These are phyloP conservation scores for Mesoligia furuncula DNA, from an alignment of 2,888 invertebrate species.

Conservation along the genomic window DNA sequence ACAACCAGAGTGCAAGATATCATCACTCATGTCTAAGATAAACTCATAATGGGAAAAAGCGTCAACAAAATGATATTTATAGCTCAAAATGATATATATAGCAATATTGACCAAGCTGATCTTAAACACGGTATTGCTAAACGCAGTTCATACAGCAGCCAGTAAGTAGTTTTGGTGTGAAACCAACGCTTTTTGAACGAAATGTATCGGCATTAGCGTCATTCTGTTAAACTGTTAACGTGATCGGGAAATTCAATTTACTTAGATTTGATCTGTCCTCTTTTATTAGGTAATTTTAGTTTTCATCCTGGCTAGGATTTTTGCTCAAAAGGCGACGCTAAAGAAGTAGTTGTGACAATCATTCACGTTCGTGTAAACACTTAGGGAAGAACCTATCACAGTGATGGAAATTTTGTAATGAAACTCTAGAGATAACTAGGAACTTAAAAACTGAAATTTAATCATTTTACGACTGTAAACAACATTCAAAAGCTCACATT, in stretches of 20 bases:
- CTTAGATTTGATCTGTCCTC: neutral
- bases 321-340: too few relatives aligned
- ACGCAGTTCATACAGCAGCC: conserved; percentile 24
- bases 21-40: neutral
- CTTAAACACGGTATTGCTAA: conserved; percentile 55
- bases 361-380: neutral
- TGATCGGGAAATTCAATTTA: conserved; percentile 12
- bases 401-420: neutral
- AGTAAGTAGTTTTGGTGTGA: conserved; percentile 29
- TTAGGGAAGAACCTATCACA: neutral
- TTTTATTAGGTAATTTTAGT: neutral
- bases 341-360: neutral
- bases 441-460: neutral
- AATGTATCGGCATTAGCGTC: conserved; percentile 59
- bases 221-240: conserved; percentile 48
- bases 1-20: neutral
- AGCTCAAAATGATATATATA: neutral
- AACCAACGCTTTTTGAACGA: conserved; percentile 34
- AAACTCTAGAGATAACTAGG: neutral
- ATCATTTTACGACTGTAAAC: neutral
- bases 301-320: neutral
- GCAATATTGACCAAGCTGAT: conserved; percentile 41
- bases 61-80: conserved; percentile 10
- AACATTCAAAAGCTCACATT: neutral
- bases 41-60: neutral